Base-by-base conservation (phyloP, 2,797 vertebrate species). In the Nothura maculosa region DNA sequence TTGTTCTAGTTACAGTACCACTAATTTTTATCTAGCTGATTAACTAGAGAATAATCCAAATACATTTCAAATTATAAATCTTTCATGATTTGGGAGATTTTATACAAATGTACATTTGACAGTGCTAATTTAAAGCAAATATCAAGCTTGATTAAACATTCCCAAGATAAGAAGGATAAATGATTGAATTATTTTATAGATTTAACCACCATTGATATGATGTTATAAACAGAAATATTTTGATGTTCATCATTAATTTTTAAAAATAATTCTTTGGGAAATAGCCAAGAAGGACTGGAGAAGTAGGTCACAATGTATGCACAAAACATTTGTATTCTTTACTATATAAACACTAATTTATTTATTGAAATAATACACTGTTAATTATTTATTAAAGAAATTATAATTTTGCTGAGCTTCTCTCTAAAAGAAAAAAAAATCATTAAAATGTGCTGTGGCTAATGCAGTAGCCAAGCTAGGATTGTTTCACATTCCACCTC, bases 81-180 rank as follows among this genome's bases (percentile, higher is more conserved):
- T 99, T 99, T 99, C 98, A 99, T 99, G 99, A 99, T 99, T 98
- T 98, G 96, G 98, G 98, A 98, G 98, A 99, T 98, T 99, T 99
- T 98, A 98, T 98, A 99, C 98, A 99, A 99, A 99, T 98, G 98
- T 98, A 98, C 98, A 98, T 98, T 99, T 98, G 98, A 98, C 98
- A 97, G 98, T 98, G 98, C 98, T 99, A 99, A 99, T 99, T 99
- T 99, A 99, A 99, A 99, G 99, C 98, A 99, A 99, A 99, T 99
- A 99, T 97, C 96, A 98, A 96, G 98, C 98, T 98, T 99, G 98
- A 99, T 99, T 99, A 99, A 99, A 99, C 98, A 99, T 99, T 99
- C 98, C 98, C 98, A 96, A 95, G 98, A 98, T 98, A 98, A 98
- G 97, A 97, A 97, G 98, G 98, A 98, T 99, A 99, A 99, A 98